Evolutionary conservation across 2,113 vertebrate genomes (phyloP), one percentile per base, ranked within the genome.

Genomic region (Helogale parvula): DNA sequence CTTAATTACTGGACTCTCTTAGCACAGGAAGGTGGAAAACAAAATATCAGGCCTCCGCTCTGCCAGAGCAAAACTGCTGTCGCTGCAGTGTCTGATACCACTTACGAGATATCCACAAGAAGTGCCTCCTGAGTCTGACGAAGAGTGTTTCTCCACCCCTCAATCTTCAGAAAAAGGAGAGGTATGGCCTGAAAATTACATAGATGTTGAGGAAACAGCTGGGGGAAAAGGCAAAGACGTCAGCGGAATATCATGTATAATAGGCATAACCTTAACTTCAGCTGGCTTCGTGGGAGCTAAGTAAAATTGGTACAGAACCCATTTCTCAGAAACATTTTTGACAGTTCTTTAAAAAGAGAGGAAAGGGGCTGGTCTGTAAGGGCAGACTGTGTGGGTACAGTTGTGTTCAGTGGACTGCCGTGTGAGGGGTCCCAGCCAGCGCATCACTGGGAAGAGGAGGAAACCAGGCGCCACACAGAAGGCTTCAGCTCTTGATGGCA

Each of bases 271-370:
- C 41, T 86, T 94, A 80, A 66, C 93, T 63, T 96, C 41, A 93
- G 91, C 72, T 90, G 66, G 95, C 52, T 54, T 95, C 79, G 29
- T 94, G 41, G 74, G 96, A 94, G 54, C 38, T 45, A 88, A 71
- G 27, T 83, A 68, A 95, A 95, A 79, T 57, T 82, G 79, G 88
- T 72, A 41, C 31, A 65, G 80, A 90, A 72, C 66, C 57, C 38
- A 38, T 38, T 97, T 97, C 93, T 96, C 76, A 83, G 91, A 83
- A 97, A 69, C 54, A 86, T 50, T 83, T 33, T 93, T 89, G 41
- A 77, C 41, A 77, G 69, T 47, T 77, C 27, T 77, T 47, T 47
- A 45, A 76, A 41, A 76, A 47, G 41, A 77, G 88, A 83, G 88
- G 68, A 17, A 97, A 93, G 29, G 38, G 60, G 41, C 60, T 50